These are phyloP conservation scores for Lepidurus apus DNA, from an alignment of 1,140 invertebrate genomes.

Conservation along the genomic window DNA sequence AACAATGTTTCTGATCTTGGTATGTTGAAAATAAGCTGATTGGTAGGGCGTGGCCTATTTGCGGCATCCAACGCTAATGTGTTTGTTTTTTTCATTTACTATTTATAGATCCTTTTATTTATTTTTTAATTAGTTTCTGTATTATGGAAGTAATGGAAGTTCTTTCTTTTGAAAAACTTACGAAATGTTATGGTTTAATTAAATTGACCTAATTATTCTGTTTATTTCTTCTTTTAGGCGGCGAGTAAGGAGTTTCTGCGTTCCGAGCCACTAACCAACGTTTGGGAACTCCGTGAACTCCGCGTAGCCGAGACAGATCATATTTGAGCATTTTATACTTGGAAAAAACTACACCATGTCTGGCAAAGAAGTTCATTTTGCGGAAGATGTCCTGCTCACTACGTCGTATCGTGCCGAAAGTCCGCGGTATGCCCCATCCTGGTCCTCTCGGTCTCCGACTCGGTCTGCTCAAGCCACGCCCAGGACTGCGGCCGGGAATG, in stretches of 20 bases:
- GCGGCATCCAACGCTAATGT: too few species aligned
- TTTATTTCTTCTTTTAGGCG: not conserved
- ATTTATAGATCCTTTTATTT: too few species aligned
- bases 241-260: slow-evolving; percentile 6
- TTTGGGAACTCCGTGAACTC: not conserved
- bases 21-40: too few species aligned
- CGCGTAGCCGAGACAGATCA: not conserved
- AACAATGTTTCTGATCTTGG: too few species aligned
- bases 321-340: not conserved
- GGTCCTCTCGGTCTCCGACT: slow-evolving; percentile 5
- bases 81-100: too few species aligned
- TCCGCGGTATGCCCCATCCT: slow-evolving; percentile 1
- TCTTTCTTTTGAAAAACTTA: too few species aligned
- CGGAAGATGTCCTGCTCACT: slow-evolving; percentile 9
- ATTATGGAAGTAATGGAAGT: too few species aligned
- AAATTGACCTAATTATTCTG: not conserved
- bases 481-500: slow-evolving; percentile 16
- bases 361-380: slow-evolving; percentile 7
- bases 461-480: slow-evolving; percentile 24
- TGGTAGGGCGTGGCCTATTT: too few species aligned
- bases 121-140: too few species aligned
- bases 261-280: not conserved
- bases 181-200: too few species aligned
- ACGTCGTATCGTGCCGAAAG: not conserved
- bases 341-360: not conserved